Conservation (phyloP, 2,797 vertebrate genomes). For the Fistularia commersonii region DNA sequence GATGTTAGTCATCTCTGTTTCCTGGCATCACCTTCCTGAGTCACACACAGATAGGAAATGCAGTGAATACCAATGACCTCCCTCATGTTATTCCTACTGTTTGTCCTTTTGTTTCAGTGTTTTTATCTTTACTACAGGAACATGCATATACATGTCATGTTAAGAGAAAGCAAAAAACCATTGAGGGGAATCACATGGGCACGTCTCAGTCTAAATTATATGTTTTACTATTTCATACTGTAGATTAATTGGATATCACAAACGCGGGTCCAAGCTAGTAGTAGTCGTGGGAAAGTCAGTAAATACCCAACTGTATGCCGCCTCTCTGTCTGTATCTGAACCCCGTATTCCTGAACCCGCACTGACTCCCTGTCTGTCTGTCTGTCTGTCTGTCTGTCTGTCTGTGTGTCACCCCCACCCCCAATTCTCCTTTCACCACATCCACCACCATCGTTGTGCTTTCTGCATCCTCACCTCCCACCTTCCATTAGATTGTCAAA, state of each 20-base stretch:
- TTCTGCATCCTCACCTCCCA: conserved; percentile 88
- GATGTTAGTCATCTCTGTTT: conserved; percentile 38
- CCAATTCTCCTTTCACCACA: conserved; percentile 50
- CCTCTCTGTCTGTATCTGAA: conserved; percentile 62
- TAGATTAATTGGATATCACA: no score
- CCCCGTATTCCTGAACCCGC: conserved; percentile 63
- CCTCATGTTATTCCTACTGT: background rate
- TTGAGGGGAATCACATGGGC: background rate
- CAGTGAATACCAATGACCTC: background rate
- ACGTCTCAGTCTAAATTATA: background rate
- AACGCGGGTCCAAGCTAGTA: no score
- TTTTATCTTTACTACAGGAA: conserved; percentile 3
- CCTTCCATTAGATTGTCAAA: conserved; percentile 99
- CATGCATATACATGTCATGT: background rate
- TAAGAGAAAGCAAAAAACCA: background rate
- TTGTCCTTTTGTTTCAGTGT: background rate
- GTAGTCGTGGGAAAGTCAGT: no score
- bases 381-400: conserved; percentile 43
- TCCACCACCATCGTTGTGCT: conserved; percentile 93
- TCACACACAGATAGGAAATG: conserved; percentile 21
- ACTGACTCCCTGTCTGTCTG: conserved; percentile 69
- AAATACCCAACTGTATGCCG: conserved; percentile 15
- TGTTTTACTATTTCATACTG: no score
- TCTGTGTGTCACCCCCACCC: conserved; percentile 14
- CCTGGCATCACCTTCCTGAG: conserved; percentile 34